phyloP scores from a whole-genome alignment of 2,113 vertebrate species.

The Sturnira hondurensis region DNA sequence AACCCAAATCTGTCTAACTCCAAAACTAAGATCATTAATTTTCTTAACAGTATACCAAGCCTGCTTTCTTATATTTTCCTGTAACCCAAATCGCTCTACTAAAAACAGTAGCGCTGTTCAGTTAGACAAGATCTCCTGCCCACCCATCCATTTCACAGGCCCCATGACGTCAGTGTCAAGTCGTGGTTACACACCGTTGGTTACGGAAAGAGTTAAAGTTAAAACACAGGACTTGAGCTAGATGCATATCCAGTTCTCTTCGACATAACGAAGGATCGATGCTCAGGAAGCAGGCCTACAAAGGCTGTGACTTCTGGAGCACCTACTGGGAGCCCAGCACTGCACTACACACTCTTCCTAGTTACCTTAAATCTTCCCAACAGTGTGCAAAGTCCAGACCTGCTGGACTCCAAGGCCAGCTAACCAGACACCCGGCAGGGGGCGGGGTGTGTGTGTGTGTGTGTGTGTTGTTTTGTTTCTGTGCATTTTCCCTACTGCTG shows the following conservation, averaged over 20 bases:
- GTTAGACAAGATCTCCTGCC: not conserved
- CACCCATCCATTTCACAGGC: not conserved
- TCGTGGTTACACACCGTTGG: not conserved
- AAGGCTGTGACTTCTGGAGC: not conserved
- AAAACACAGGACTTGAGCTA: not conserved
- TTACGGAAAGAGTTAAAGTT: not conserved
- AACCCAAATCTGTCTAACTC: not conserved
- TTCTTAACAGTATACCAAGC: not conserved
- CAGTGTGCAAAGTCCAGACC: not conserved
- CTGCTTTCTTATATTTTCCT: not conserved
- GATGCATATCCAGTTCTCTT: not conserved
- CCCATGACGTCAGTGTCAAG: too few relatives aligned
- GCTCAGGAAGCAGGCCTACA: not conserved
- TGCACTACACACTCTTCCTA: too few relatives aligned
- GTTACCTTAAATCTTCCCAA: not conserved
- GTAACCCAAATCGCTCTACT: not conserved
- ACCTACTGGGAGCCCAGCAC: not conserved
- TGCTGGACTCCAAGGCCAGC: not conserved
- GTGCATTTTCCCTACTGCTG: not conserved
- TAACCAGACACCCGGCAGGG: not conserved
- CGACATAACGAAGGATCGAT: not conserved
- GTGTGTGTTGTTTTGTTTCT: too few relatives aligned
- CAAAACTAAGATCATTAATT: not conserved
- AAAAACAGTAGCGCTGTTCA: not conserved
- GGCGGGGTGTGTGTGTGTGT: too few relatives aligned